Evolutionary conservation across 2,888 invertebrate species (phyloP), one percentile per base, ranked within the genome.

Genomic region (Rhimphoctona megacephalus): DNA sequence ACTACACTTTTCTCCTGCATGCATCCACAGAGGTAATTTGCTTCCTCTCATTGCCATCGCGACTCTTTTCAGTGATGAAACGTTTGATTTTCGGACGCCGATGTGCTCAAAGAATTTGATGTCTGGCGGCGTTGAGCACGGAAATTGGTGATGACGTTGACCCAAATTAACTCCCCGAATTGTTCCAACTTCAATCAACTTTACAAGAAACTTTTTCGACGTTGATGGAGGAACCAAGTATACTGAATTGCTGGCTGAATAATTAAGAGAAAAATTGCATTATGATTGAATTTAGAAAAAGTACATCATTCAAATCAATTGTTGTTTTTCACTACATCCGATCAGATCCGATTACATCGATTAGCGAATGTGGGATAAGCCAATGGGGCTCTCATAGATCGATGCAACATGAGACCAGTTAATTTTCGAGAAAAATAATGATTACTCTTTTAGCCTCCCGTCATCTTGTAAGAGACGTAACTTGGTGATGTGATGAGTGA

Each of bases 21-120:
- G 85, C 87, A 85, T 84, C 78, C 46, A 83, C 79, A 54, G 79
- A 49, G 86, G 85, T 77, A 90, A 90, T 91, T 91, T 90, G 88
- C 88, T 90, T 88, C 91, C 90, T 91, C 91, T 91, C 57, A 36
- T 67, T 77, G 33, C 57, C 30, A 67, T 33, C 46, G 39, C 43
- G 46, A 49, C 30, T 82, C 43, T 43, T 46, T 46, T 22, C 33
- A 49, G 17, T 61, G 76, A 76, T 61, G 61, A 82, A 57, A 22
- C 19, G 76, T 54, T 49, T 77, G 69, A 76, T 77, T 36, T 70
- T 46, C n/a, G 25, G 67, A 69, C 54, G 30, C 9, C 11, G n/a
- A 64, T 33, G 64, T 64, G 49, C 64, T 22, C 33, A 4, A 33
- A n/a, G 30, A 76, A 46, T 76, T 57, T 36, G n/a, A 46, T 8